These are phyloP conservation scores for Ramphastos sulfuratus DNA, from an alignment of 2,113 vertebrate genomes.

Conservation along the genomic window DNA sequence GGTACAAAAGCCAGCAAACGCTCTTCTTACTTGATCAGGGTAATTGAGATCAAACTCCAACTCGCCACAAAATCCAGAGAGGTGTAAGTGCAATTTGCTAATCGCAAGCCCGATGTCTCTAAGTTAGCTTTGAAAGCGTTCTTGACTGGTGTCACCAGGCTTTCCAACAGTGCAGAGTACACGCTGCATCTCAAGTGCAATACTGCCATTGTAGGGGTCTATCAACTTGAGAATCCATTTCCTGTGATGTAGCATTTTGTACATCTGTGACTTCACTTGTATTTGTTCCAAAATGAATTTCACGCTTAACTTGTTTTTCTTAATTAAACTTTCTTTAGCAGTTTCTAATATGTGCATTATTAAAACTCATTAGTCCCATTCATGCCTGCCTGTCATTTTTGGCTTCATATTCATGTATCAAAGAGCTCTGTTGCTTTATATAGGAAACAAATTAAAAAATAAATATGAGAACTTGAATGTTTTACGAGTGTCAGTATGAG, in stretches of 20 bases:
- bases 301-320: conserved; percentile 79
- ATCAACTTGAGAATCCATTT: conserved; percentile 55
- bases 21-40: not conserved
- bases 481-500: conserved; percentile 75
- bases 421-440: conserved; percentile 61
- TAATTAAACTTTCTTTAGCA: conserved; percentile 80
- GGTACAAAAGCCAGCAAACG: not conserved
- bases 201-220: conserved; percentile 1
- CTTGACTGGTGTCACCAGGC: not conserved
- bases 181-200: conserved; percentile 12
- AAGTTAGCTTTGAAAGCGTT: conserved; percentile 9
- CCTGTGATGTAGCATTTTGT: conserved; percentile 40
- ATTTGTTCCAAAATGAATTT: conserved; percentile 76
- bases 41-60: conserved; percentile 35
- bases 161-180: not conserved
- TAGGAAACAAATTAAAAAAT: conserved; percentile 77
- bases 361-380: conserved; percentile 79
- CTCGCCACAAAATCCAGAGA: not conserved
- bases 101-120: not conserved
- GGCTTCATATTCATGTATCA: conserved; percentile 57
- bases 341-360: conserved; percentile 73
- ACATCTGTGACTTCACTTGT: conserved; percentile 64
- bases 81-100: conserved; percentile 30
- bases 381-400: conserved; percentile 69
- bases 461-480: conserved; percentile 71